phyloP scores from a whole-genome alignment of 2,888 invertebrate species.

The Polyommatus icarus region DNA sequence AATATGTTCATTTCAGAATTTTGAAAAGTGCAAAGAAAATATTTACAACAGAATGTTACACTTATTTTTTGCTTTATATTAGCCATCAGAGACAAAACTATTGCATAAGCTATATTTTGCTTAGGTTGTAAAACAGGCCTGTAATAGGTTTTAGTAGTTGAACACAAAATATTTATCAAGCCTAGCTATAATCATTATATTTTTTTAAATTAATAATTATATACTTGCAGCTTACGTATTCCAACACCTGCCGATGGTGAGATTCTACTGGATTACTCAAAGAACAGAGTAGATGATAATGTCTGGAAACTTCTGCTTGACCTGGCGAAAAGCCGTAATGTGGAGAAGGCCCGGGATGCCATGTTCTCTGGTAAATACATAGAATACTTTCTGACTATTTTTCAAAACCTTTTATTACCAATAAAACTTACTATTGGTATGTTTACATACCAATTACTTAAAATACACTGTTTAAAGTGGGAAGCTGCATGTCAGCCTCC shows the following conservation, averaged over 20 bases:
- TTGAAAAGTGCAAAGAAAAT: not conserved
- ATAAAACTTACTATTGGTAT: too few relatives aligned
- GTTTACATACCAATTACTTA: too few relatives aligned
- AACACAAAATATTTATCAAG: too few relatives aligned
- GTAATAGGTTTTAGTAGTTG: too few relatives aligned
- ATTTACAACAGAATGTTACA: not conserved
- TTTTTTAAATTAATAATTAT: not conserved
- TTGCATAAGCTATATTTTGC: too few relatives aligned
- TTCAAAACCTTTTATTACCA: too few relatives aligned
- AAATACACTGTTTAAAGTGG: too few relatives aligned
- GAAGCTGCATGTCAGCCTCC: too few relatives aligned
- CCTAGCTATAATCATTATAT: not conserved
- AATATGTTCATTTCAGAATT: not conserved
- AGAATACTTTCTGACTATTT: not conserved
- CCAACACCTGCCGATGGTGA: conserved; percentile 92
- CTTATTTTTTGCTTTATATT: too few relatives aligned
- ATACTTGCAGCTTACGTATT: conserved; percentile 82
- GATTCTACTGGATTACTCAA: conserved; percentile 97
- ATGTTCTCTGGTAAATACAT: conserved; percentile 85
- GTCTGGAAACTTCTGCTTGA: conserved; percentile 87
- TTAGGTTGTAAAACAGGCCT: too few relatives aligned
- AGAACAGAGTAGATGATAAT: conserved; percentile 93
- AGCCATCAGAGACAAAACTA: too few relatives aligned
- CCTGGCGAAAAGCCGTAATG: conserved; percentile 89
- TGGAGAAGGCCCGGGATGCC: conserved; percentile 91